Base-by-base conservation (phyloP, 2,113 vertebrate genomes). In the Parus major region DNA sequence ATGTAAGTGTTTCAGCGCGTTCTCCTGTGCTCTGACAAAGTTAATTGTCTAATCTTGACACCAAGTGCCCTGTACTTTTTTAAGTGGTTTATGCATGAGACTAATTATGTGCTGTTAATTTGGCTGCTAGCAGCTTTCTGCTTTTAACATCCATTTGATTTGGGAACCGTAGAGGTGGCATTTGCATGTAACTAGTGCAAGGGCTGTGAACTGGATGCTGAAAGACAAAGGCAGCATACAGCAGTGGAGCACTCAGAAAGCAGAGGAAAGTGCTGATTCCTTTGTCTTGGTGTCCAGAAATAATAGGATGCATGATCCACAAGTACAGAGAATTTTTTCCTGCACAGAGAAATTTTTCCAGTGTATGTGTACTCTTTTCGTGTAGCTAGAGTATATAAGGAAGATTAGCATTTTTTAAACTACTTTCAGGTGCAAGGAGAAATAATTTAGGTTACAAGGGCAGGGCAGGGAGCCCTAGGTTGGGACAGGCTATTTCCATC, bases 91-190 rank as follows among this genome's bases (percentile, higher is more conserved):
- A 95, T 97, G 97, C 97, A 95, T 85, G 91, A 97, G 94, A 97
- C 97, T 98, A 98, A 98, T 98, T 98, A 98, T 93, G 86, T 95
- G 73, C 96, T 88, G 94, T 95, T 97, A 98, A 98, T 98, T 98
- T 98, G 96, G 92, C 93, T 97, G 88, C 97, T 97, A 92, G 95
- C 93, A 97, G 97, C 92, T 97, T 96, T 97, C 95, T 94, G 44
- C 42, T 93, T 95, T 92, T 96, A 97, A 92, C 82, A 56, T 97
- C 94, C 94, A 90, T 93, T 97, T 96, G 95, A 97, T 97, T 96
- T 72, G 8, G 95, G 81, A 91, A 36, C 79, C 1, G 5, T 94
- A 94, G 91, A 93, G 96, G 93, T 97, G 90, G 84, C 81, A 91
- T 97, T 97, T 98, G 95, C 96, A 71, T 86, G 92, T 97, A 96